phyloP scores from a whole-genome alignment of 2,113 vertebrate species.

The Vulpes ferrilata region DNA sequence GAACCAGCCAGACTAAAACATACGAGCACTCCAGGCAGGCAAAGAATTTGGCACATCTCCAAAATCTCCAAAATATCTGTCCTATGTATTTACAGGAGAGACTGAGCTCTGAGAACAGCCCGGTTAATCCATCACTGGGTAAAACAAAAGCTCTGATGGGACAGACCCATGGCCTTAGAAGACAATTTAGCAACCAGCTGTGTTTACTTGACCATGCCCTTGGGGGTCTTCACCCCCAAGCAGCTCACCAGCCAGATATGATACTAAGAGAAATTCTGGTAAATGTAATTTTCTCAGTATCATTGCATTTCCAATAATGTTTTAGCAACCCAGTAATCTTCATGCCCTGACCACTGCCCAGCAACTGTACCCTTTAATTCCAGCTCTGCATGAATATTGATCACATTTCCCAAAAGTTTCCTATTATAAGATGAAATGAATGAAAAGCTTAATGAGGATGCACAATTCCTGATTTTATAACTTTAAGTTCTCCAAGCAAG shows the following conservation, averaged over 20 bases:
- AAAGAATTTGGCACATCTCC: not conserved
- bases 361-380: not conserved
- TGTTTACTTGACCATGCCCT: not conserved
- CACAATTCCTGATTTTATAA: not conserved
- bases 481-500: constrained; percentile 21
- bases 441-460: not conserved
- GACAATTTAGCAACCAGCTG: not conserved
- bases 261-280: not conserved
- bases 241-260: not conserved
- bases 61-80: not conserved
- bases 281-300: constrained; percentile 19
- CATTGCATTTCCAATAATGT: not conserved
- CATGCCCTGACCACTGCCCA: not conserved
- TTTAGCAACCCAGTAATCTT: not conserved
- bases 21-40: not conserved
- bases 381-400: not conserved
- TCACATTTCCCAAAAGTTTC: not conserved
- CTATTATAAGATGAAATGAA: not conserved
- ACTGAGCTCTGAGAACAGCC: not conserved
- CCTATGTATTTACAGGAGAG: not conserved
- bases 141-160: not conserved
- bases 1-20: not conserved
- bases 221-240: not conserved
- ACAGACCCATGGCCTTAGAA: not conserved
- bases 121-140: not conserved